Conservation (phyloP, 1,140 invertebrate species). For the Aradophagus sp. region DNA sequence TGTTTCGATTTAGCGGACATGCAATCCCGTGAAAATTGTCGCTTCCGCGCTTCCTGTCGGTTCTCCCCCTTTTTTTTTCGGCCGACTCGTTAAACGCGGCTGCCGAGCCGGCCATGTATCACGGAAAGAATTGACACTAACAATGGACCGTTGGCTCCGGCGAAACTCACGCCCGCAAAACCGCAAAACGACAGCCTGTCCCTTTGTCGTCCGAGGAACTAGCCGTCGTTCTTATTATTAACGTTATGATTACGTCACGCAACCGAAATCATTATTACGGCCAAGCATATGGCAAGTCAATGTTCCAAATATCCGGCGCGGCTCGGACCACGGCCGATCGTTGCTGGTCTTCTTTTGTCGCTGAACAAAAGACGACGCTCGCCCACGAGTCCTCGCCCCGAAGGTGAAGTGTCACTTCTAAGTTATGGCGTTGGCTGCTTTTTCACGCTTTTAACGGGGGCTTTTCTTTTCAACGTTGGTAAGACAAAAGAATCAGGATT, state of each 20-base stretch:
- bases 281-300: constrained; percentile 48
- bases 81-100: constrained; percentile 35
- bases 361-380: constrained; percentile 39
- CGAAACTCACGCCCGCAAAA: constrained; percentile 62
- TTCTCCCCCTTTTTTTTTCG: constrained; percentile 40
- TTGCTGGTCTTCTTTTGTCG: constrained; percentile 27
- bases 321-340: constrained; percentile 9
- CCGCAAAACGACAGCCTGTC: constrained; percentile 68
- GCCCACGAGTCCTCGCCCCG: too few species aligned
- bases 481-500: too few species aligned
- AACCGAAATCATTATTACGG: constrained; percentile 48
- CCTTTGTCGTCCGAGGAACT: constrained; percentile 59
- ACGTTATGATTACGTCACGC: constrained; percentile 47
- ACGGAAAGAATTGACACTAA: constrained; percentile 37
- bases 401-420: too few species aligned
- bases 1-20: constrained; percentile 37
- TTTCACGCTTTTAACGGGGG: too few species aligned
- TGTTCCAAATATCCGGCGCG: constrained; percentile 52
- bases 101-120: constrained; percentile 11
- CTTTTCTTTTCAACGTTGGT: too few species aligned
- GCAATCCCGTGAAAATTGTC: constrained; percentile 48
- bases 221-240: constrained; percentile 48
- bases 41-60: constrained; percentile 41
- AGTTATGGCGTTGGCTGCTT: too few species aligned
- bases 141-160: constrained; percentile 49